Conservation (phyloP, 2,888 invertebrate species). For the Spisula subtruncata region DNA sequence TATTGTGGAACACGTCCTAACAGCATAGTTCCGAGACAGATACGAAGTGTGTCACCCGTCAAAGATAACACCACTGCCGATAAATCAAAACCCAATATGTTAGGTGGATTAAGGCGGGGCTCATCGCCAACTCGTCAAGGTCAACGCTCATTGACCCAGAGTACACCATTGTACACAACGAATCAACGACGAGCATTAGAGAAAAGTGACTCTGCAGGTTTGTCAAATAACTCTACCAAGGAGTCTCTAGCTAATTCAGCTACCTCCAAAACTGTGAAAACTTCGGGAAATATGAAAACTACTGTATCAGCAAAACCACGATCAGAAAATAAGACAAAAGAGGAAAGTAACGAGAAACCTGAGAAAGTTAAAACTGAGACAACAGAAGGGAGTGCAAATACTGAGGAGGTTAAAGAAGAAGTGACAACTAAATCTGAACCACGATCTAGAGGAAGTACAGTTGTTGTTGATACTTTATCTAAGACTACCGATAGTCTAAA, state of each 20-base stretch:
- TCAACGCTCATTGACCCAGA: slow-evolving; percentile 63
- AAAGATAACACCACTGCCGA: slow-evolving; percentile 75
- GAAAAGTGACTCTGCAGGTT: slow-evolving; percentile 50
- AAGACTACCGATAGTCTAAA: slow-evolving; percentile 67
- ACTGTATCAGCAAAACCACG: slow-evolving; percentile 16
- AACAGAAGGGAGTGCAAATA: neutral
- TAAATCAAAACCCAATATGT: slow-evolving; percentile 59
- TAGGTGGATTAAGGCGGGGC: slow-evolving; percentile 53
- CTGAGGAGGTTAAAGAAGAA: neutral
- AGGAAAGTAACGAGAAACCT: slow-evolving; percentile 22
- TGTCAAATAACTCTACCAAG: slow-evolving; percentile 33
- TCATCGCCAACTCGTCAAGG: slow-evolving; percentile 60
- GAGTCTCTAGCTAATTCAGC: slow-evolving; percentile 32
- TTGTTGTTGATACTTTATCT: slow-evolving; percentile 58
- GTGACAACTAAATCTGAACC: slow-evolving; percentile 36
- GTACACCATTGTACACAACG: slow-evolving; percentile 60
- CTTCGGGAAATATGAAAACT: slow-evolving; percentile 32
- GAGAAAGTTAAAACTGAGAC: slow-evolving; percentile 1
- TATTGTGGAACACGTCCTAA: slow-evolving; percentile 81
- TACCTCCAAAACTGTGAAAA: slow-evolving; percentile 25
- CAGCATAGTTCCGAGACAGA: slow-evolving; percentile 74
- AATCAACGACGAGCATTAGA: slow-evolving; percentile 46
- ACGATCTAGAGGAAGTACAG: slow-evolving; percentile 40
- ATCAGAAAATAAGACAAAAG: slow-evolving; percentile 28
- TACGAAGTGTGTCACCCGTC: slow-evolving; percentile 80